Evolutionary conservation across 1,140 invertebrate species (phyloP), one percentile per base, ranked within the genome.

Genomic region (Drosophila equinoxialis): DNA sequence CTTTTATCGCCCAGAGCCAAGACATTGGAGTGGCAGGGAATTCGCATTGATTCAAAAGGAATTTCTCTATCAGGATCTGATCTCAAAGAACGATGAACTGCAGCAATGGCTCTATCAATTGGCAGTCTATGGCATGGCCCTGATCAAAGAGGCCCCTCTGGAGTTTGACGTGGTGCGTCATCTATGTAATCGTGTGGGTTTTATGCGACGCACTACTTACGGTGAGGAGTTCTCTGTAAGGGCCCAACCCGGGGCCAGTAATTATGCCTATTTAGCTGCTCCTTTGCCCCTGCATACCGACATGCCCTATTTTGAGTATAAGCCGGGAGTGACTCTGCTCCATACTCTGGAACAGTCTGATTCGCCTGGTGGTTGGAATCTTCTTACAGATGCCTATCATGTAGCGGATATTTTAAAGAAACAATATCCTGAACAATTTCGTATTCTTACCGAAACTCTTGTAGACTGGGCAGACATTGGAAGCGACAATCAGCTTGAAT

Each of bases 281-380:
- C 93, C 94, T 39, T 92, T 96, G 33, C 95, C 95, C 68, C 91
- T 96, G 51, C 95, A 96, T 79, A 94, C 94, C 6, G 95, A 96
- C 84, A 92, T 96, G 71, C 95, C 95, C 0, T 96, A 96, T 72
- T 96, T 96, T 71, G 94, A 95, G 73, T 95, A 96, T 72, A 94
- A 94, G 59, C 95, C 95, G 0, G 94, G 95, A 51, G 94, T 94
- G 0, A 95, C 95, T 63, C 81, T 95, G 58, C 86, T 96, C 6
- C 95, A 96, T 68, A 96, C 94, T 77, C 78, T 96, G 23, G 93
- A 94, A n/a, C 95, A 96, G 90, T 94, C 94, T 5, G 79, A 92
- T 13, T 93, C 93, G 8, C 73, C 93, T 2, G 95, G 95, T 0
- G 95, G 95, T 0, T 93, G 94, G 64, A 95, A 94, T 79, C 83